A percentile compares a stretch with the other conserved stretches of the same genome.
phyloP scores from a whole-genome alignment of 1,140 invertebrate species.

The Ceratina australensis region DNA sequence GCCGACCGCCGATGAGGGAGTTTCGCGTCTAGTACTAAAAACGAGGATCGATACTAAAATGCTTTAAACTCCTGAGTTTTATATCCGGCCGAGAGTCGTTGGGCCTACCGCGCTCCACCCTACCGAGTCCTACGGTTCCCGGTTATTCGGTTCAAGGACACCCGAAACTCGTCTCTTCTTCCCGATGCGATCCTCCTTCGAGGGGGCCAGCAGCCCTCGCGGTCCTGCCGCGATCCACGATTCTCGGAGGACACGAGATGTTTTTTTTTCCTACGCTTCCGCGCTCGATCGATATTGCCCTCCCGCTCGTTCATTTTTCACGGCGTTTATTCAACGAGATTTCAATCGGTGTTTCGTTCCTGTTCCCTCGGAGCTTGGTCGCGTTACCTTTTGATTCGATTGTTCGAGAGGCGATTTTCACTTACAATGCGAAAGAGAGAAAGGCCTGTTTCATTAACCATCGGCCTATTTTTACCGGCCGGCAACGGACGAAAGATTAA shows the following conservation, averaged over 20 bases:
- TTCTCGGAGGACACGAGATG: neutral
- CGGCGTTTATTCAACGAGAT: neutral
- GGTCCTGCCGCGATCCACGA: neutral
- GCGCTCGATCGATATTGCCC: too few relatives aligned
- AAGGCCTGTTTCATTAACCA: neutral
- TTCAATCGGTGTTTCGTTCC: neutral
- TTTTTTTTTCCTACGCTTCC: too few relatives aligned
- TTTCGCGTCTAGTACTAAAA: constrained; percentile 78
- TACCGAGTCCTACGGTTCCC: neutral
- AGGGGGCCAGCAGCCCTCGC: neutral
- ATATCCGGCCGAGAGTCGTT: constrained; percentile 73
- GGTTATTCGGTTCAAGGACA: constrained; percentile 12
- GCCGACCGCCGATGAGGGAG: constrained; percentile 68
- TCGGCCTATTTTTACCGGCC: neutral
- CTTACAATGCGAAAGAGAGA: neutral
- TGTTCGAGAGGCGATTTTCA: neutral
- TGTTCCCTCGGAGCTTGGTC: neutral
- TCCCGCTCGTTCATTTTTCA: neutral
- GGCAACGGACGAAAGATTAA: neutral
- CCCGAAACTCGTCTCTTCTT: neutral
- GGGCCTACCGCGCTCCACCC: constrained; percentile 29
- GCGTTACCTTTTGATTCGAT: neutral
- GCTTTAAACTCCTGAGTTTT: constrained; percentile 80
- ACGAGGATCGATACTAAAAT: constrained; percentile 80
- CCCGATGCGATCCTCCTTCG: too few relatives aligned